Base-by-base conservation (phyloP, 2,888 invertebrate genomes). In the Melanostoma scalare region DNA sequence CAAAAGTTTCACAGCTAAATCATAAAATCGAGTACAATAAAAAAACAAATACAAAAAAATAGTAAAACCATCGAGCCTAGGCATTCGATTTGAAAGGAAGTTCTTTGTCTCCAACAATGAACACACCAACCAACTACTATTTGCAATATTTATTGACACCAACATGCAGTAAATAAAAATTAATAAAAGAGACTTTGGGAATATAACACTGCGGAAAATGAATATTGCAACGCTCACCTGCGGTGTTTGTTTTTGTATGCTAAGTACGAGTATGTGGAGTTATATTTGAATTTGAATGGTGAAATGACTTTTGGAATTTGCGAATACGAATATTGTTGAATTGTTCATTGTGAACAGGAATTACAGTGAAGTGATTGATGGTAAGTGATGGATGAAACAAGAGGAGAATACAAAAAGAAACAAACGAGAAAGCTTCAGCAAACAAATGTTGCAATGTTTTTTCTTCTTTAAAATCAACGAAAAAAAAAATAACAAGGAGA, bases 391-490 rank as follows among this genome's bases (percentile, higher is more conserved):
- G 56, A 68, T 53, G 68, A 63, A 77, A 73, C 53, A 65, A 73
- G 68, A 72, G 61, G 60, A 38, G 69, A 78, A 63, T 53, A 65
- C 35, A 50, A 55, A 53, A 72, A 73, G 20, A 79, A 74, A 75
- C 69, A 79, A 84, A 84, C 10, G 55, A 79, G 56, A 78, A 79
- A 84, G 74, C 84, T 84, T 84, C 78, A 79, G 84, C 84, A 46
- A 74, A 79, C 52, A 77, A 78, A 84, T 63, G 53, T 84, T 78
- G 78, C 63, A 78, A 38, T 35, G 42, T 68, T n/a, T 35, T 60
- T 65, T 67, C 68, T 20, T 56, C 30, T 30, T 35, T 20, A 38
- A 31, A 38, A 56, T 50, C 35, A 58, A 40, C 31, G 33, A 8
- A 56, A 82, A 53, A 10, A 8, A n/a, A 60, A 42, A 33, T 6